phyloP scores from a whole-genome alignment of 1,140 invertebrate species.

The Eciton burchellii region DNA sequence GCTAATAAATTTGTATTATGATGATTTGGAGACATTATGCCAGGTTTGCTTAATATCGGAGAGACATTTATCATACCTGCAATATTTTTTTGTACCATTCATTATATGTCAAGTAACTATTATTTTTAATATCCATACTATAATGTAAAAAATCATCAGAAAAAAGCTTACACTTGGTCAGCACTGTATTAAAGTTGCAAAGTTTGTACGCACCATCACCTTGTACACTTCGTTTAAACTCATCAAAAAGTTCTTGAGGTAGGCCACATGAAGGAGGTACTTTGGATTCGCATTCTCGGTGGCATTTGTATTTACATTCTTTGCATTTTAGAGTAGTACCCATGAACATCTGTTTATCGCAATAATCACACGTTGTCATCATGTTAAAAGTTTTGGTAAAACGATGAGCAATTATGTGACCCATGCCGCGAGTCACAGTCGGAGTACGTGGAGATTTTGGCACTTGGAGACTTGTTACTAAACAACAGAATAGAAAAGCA shows the following conservation, averaged over 20 bases:
- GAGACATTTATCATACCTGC: conserved; percentile 81
- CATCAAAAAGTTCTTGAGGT: conserved; percentile 92
- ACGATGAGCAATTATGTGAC: conserved; percentile 95
- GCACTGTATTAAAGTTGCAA: neutral
- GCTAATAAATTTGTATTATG: conserved; percentile 80
- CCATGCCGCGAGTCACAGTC: conserved; percentile 91
- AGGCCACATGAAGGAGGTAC: conserved; percentile 96
- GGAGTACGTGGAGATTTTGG: conserved; percentile 92
- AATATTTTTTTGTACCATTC: conserved; percentile 18
- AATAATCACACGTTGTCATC: conserved; percentile 95
- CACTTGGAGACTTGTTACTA: conserved; percentile 86
- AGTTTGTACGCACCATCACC: conserved; percentile 86
- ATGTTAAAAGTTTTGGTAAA: conserved; percentile 96
- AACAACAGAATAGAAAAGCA: conserved; percentile 55
- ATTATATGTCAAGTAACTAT: neutral
- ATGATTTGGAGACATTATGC: conserved; percentile 83
- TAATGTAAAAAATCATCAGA: conserved; percentile 5
- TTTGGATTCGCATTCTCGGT: conserved; percentile 95
- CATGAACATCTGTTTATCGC: conserved; percentile 96
- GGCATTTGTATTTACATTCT: conserved; percentile 98
- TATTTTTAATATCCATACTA: neutral
- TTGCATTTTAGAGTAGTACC: conserved; percentile 95
- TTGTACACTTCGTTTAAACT: conserved; percentile 90
- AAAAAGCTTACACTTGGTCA: neutral
- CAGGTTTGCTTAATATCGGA: conserved; percentile 81